These are phyloP conservation scores for Pterobdella sp. DNA, from an alignment of 2,888 invertebrate genomes.

Conservation along the genomic window DNA sequence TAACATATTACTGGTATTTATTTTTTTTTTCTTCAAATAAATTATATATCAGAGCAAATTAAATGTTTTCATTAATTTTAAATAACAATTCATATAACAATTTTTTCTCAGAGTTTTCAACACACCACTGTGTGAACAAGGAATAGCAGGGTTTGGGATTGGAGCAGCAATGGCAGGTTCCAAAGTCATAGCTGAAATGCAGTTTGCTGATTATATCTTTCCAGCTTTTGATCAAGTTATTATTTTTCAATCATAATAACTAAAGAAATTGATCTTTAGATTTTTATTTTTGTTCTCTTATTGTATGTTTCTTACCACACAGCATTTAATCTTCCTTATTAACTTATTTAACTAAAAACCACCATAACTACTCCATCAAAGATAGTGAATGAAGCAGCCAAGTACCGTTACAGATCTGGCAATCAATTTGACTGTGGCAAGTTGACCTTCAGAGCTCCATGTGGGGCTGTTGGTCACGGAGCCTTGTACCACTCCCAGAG, in stretches of 20 bases:
- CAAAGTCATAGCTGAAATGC: conserved; percentile 95
- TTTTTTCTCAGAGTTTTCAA: conserved; percentile 77
- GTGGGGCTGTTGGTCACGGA: conserved; percentile 97
- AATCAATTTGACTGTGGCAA: conserved; percentile 77
- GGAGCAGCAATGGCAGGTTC: conserved; percentile 81
- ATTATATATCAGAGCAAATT: not conserved
- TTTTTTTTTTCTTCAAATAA: not conserved
- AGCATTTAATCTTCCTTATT: no score
- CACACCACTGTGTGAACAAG: conserved; percentile 58
- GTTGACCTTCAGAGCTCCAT: conserved; percentile 81
- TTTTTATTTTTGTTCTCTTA: no score
- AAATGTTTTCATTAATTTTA: not conserved
- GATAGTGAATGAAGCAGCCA: conserved; percentile 73
- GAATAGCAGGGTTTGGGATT: conserved; percentile 90
- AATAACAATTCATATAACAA: not conserved
- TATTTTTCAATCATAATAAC: not conserved
- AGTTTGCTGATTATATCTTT: conserved; percentile 97
- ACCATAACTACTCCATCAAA: no score
- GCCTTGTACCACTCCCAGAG: conserved; percentile 96
- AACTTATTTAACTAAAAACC: no score
- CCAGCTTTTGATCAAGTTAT: conserved; percentile 93
- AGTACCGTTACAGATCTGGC: conserved; percentile 85
- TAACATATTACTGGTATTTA: not conserved
- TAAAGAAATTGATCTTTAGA: not conserved
- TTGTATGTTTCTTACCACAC: no score